Evolutionary conservation across 2,113 vertebrate species (phyloP), one percentile per base, ranked within the genome.

Genomic region (Eclectus roratus): DNA sequence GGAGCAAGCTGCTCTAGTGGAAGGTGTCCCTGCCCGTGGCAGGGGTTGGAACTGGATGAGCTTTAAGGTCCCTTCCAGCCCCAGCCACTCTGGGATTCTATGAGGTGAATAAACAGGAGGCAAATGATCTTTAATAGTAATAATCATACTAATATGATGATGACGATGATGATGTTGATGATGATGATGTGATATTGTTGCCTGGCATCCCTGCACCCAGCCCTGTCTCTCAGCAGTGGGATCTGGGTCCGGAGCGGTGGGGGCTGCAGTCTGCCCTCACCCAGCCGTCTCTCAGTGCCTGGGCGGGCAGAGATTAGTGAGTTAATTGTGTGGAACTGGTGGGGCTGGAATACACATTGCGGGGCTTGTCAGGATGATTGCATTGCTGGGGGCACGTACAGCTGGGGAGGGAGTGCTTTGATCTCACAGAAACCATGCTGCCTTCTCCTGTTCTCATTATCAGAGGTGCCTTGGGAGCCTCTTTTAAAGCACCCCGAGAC

Each of bases 81-180:
- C 33, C 33, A 56, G 20, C 31, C 9, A 56, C 5, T 6, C 55
- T 56, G 55, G 12, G 33, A 56, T 14, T 56, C 55, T 53, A 6
- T 0, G 9, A 47, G 63, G 13, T 37, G 12, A 33, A 37, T 44
- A 19, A 21, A 65, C 3, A 7, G 53, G 49, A 10, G 11, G 27
- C 49, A 18, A 35, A 8, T 11, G 5, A 25, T 37, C 29, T 33
- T 56, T 16, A 52, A 11, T 9, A 18, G 1, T 17, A 31, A 5
- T 23, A 11, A 13, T 7, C 20, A 6, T 55, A 20, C 18, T 8
- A 8, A 11, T 8, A 11, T 33, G 31, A 29, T 2, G 8, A 20
- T 4, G 6, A 7, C 12, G 2, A 6, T 1, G 2, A 2, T 11
- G 10, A 5, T 3, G 18, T 8, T 18, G 5, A 8, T 11, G 8